phyloP scores from a whole-genome alignment of 1,140 invertebrate species.

The Choristoneura fumiferana region DNA sequence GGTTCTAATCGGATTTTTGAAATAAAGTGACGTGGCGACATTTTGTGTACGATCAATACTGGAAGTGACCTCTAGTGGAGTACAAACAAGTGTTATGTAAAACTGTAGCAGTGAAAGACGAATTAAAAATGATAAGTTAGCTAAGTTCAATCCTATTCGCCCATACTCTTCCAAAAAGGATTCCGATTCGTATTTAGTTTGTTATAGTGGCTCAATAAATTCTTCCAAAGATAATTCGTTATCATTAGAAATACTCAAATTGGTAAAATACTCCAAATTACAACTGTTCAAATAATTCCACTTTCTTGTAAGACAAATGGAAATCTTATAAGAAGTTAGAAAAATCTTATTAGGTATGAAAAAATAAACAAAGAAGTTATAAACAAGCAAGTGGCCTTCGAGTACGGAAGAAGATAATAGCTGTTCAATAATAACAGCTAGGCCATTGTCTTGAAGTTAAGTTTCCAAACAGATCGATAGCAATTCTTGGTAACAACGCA shows the following conservation, averaged over 20 bases:
- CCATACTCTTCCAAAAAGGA: constrained; percentile 34
- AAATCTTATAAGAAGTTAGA: background rate
- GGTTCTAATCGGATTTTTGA: constrained; percentile 28
- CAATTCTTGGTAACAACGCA: background rate
- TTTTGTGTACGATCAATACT: constrained; percentile 35
- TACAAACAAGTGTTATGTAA: constrained; percentile 24
- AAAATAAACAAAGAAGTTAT: constrained; percentile 20
- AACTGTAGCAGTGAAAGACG: constrained; percentile 23
- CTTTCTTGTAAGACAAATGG: no score
- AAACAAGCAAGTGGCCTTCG: constrained; percentile 13
- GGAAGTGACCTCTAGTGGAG: constrained; percentile 41
- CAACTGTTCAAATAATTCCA: no score
- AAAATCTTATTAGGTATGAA: background rate
- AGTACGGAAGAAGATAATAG: constrained; percentile 19
- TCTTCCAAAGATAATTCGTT: constrained; percentile 36
- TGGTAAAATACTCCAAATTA: background rate
- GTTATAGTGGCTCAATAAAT: constrained; percentile 33
- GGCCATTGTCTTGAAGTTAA: constrained; percentile 22
- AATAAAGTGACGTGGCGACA: constrained; percentile 23
- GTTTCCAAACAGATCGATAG: constrained; percentile 20
- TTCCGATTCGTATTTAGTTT: constrained; percentile 5
- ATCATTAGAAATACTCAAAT: background rate
- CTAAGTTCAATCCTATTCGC: constrained; percentile 18
- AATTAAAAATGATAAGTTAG: constrained; percentile 25
- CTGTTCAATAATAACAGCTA: constrained; percentile 12